Conservation (phyloP, 2,113 vertebrate genomes). For the Hoplias malabaricus region DNA sequence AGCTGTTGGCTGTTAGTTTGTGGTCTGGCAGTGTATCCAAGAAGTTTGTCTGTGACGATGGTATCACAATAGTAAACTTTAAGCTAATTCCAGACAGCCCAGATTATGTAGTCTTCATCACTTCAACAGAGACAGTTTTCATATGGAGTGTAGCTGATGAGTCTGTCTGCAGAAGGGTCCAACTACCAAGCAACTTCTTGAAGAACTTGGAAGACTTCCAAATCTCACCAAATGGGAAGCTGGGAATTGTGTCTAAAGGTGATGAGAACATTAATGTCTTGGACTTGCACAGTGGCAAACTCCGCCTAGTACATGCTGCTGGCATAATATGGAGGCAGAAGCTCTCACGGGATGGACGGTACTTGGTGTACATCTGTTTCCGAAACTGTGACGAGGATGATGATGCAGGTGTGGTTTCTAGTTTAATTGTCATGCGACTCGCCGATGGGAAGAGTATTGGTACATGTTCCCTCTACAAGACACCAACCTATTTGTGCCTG, state of each 20-base stretch:
- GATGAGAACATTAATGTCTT: slow-evolving; percentile 96
- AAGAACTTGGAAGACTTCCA: slow-evolving; percentile 96
- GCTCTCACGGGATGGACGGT: slow-evolving; percentile 92
- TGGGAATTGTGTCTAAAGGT: slow-evolving; percentile 92
- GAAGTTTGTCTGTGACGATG: slow-evolving; percentile 95
- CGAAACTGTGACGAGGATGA: slow-evolving; percentile 88
- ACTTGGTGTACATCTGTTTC: slow-evolving; percentile 96
- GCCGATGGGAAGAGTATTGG: slow-evolving; percentile 97
- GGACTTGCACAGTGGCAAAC: slow-evolving; percentile 91
- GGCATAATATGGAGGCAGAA: slow-evolving; percentile 94
- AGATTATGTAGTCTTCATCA: slow-evolving; percentile 92
- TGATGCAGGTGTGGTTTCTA: slow-evolving; percentile 86
- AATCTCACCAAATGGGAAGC: slow-evolving; percentile 94
- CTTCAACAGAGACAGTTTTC: slow-evolving; percentile 91
- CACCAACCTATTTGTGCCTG: slow-evolving; percentile 90
- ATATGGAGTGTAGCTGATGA: slow-evolving; percentile 97
- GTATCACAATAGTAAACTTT: slow-evolving; percentile 90
- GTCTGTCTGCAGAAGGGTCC: slow-evolving; percentile 89
- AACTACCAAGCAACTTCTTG: slow-evolving; percentile 89
- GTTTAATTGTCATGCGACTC: slow-evolving; percentile 94
- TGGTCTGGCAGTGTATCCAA: slow-evolving; percentile 99
- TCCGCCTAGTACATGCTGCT: slow-evolving; percentile 87
- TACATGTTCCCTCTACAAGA: slow-evolving; percentile 97
- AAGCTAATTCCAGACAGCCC: slow-evolving; percentile 95
- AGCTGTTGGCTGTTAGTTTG: slow-evolving; percentile 93